Base-by-base conservation (phyloP, 53 echinoderm and acorn worm species). In the Echinometra lucunter region DNA sequence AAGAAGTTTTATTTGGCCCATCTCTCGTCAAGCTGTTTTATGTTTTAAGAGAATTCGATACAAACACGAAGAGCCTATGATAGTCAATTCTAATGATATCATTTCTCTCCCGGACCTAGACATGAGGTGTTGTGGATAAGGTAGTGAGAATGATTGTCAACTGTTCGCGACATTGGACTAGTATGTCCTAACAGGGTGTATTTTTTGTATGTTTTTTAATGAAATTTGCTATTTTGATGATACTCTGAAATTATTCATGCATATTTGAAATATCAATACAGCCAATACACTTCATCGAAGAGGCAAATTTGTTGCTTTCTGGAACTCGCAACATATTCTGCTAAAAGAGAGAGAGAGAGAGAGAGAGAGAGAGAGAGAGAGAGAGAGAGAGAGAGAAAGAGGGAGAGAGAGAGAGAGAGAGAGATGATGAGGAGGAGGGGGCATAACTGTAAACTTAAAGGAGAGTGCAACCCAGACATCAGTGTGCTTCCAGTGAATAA, bases 271-370 rank as follows among this genome's bases (percentile, higher is more conserved):
- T 63, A 21, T 16, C 63, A 4, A 63, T 56, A 21, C 63, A 19
- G 10, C 21, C 63, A 19, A 19, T 2, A 58, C 11, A 58, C 58
- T 15, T 58, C 56, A 9, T 13, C 56, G 56, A 7, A 13, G 13
- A 13, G 58, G 16, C 17, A 30, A 34, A 72, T 72, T 3, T 28
- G 32, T 15, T 35, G 34, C 32, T 74, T 74, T 34, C 6, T 74
- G 63, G 16, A 21, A 21, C 0, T 18, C 19, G 0, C 8, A 74
- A 35, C 82, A 18, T 44, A 18, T 44, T 17, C 19, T 44, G 0
- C 18, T 19, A 18, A 21, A 34, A 89, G 49, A 89, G 58, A 89
- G 89, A 57, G 58, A 89, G 58, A 89, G 28, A 57, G 58, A 89
- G 89, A 57, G 15, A 28, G 27, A 57, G 89, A 57, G 58, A 28